phyloP scores from a whole-genome alignment of 2,888 invertebrate species.

The Cylloceria caligata region DNA sequence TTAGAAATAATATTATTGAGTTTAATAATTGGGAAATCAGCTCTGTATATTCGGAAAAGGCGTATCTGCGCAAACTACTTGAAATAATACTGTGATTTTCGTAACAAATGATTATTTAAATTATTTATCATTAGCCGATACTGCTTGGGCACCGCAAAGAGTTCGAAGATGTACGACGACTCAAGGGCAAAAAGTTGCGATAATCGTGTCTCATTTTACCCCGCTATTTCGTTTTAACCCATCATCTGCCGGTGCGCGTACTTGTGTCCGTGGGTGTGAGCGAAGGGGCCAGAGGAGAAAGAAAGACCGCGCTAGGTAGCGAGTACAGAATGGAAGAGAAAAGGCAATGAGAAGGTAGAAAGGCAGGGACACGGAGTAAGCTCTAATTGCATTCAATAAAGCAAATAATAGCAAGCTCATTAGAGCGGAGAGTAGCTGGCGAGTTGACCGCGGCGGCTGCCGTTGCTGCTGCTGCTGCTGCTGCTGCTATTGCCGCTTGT shows the following conservation, averaged over 20 bases:
- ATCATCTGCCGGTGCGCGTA: neutral
- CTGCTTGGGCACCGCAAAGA: neutral
- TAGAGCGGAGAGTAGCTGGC: conserved; percentile 80
- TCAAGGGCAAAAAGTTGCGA: neutral
- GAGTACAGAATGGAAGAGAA: conserved; percentile 38
- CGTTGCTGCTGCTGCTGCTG: conserved; percentile 44
- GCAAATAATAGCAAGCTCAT: conserved; percentile 84
- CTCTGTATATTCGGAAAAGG: too few species aligned
- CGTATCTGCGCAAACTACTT: too few species aligned
- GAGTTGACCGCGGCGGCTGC: conserved; percentile 76
- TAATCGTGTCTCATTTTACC: neutral
- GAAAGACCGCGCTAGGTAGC: conserved; percentile 28
- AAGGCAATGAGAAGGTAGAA: conserved; percentile 64
- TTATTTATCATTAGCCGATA: neutral
- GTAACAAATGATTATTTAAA: too few species aligned
- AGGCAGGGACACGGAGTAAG: conserved; percentile 81
- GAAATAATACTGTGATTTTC: too few species aligned
- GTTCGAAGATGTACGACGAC: neutral
- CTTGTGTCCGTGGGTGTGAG: conserved; percentile 55
- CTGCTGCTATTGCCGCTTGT: conserved; percentile 68
- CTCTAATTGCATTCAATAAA: conserved; percentile 84
- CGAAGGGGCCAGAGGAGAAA: conserved; percentile 32
- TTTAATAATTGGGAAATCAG: too few species aligned
- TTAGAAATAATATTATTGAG: neutral
- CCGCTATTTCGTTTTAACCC: conserved; percentile 24